Evolutionary conservation across 1,140 invertebrate genomes (phyloP), one percentile per base, ranked within the genome.

Genomic region (Aporrectodea caliginosa): DNA sequence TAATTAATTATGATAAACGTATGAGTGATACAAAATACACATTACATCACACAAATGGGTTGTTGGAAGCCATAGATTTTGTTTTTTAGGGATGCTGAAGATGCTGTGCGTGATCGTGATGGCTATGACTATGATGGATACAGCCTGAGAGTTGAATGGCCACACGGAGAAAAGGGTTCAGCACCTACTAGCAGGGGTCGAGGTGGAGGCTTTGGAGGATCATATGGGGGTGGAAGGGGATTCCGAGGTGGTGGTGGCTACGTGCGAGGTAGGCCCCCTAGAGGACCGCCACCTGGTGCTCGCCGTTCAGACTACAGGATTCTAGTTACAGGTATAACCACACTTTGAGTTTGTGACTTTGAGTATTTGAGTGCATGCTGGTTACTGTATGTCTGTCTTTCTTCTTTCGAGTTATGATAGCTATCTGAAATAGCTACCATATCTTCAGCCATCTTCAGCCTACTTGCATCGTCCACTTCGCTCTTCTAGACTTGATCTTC

Each of bases 121-220:
- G 97, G 97, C 0, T 99, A 98, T 86, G 95, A 98, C 87, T 99
- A 98, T 88, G 98, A 99, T 88, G 98, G 98, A 0, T 98, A 98
- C 88, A 92, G 95, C 71, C 89, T 99, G 14, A 89, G 98, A 70
- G 98, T 99, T 0, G 98, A 99, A 89, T 98, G 98, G 88, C 69
- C 77, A 31, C 34, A 32, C 27, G 58, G 77, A 68, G 75, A 76
- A 58, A 76, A 35, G 43, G 82, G 85, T 78, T 72, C 86, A 82
- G 82, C 85, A 82, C n/a, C n/a, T n/a, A n/a, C n/a, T n/a, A 76
- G 83, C 43, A 73, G 88, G 22, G 82, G 84, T 32, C 69, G 85
- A n/a, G 88, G 89, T 76, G 83, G 87, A 27, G 90, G 91, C n/a
- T 87, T 89, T 73, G 89, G 91, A 35, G 34, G 82, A 80, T 33